These are phyloP conservation scores for Zophobas atratus DNA, from an alignment of 1,140 invertebrate species.

Conservation along the genomic window DNA sequence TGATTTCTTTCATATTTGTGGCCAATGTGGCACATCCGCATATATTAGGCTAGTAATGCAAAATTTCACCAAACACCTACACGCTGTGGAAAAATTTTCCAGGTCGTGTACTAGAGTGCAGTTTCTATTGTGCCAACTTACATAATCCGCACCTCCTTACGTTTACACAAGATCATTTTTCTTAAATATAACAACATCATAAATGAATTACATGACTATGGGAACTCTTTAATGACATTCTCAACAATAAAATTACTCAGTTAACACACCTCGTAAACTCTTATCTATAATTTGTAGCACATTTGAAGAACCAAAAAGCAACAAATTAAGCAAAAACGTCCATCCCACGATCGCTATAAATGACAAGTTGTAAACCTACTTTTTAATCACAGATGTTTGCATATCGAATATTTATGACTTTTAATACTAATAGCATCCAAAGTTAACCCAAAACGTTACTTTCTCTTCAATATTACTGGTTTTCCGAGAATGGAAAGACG, in stretches of 20 bases:
- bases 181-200: neutral
- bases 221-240: neutral
- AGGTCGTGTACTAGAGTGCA: neutral
- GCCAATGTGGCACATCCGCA: conserved; percentile 22
- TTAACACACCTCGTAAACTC: neutral
- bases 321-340: no score
- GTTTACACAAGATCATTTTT: neutral
- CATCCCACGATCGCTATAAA: no score
- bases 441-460: conserved; percentile 14
- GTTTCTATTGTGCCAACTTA: neutral
- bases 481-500: conserved; percentile 24
- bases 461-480: conserved; percentile 27
- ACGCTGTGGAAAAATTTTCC: neutral
- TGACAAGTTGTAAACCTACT: neutral
- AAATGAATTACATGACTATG: conserved; percentile 13
- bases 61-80: conserved; percentile 1
- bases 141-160: neutral
- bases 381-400: conserved; percentile 21
- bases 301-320: no score
- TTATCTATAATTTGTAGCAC: neutral
- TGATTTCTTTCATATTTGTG: neutral
- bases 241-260: neutral
- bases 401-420: conserved; percentile 4
- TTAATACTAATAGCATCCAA: neutral
- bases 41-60: neutral